Evolutionary conservation across 1,140 invertebrate genomes (phyloP).

Genomic region (Andricus grossulariae): DNA sequence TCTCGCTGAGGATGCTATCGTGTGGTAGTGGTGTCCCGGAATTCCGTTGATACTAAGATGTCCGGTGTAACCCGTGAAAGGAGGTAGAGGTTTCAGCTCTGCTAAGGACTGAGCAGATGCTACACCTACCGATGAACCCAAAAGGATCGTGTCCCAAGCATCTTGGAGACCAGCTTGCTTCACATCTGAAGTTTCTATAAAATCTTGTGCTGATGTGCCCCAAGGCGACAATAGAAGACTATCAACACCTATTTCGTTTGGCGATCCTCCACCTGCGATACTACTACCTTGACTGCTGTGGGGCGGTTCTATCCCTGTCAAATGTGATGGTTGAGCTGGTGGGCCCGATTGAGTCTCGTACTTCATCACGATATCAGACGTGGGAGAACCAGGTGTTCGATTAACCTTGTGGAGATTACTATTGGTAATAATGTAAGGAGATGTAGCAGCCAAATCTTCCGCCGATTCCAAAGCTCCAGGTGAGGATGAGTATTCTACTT

Average conservation of each 20-base stretch:
- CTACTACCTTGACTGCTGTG: constrained; percentile 69
- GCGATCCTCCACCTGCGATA: constrained; percentile 66
- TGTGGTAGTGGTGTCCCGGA: constrained; percentile 89
- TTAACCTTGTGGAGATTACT: constrained; percentile 37
- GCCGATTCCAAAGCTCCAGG: constrained; percentile 57
- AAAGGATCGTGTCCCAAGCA: constrained; percentile 73
- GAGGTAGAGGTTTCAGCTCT: constrained; percentile 90
- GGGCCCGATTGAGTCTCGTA: constrained; percentile 69
- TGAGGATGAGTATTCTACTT: constrained; percentile 58
- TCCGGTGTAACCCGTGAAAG: constrained; percentile 89
- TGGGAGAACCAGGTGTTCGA: constrained; percentile 41
- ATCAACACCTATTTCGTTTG: constrained; percentile 74
- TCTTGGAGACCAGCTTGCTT: constrained; percentile 73
- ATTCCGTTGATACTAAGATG: constrained; percentile 90
- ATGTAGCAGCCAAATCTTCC: constrained; percentile 52
- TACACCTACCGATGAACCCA: constrained; percentile 70
- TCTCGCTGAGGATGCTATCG: constrained; percentile 79
- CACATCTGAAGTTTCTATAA: constrained; percentile 67
- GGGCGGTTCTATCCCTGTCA: constrained; percentile 70
- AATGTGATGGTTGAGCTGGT: constrained; percentile 62
- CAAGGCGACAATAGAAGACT: constrained; percentile 77
- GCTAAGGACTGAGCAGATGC: constrained; percentile 77
- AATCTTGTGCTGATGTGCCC: constrained; percentile 75
- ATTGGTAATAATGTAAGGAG: constrained; percentile 50
- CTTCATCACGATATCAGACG: constrained; percentile 67